Evolutionary conservation across 1,140 invertebrate species (phyloP), one percentile per base, ranked within the genome.

Genomic region (Solenopsis invicta): DNA sequence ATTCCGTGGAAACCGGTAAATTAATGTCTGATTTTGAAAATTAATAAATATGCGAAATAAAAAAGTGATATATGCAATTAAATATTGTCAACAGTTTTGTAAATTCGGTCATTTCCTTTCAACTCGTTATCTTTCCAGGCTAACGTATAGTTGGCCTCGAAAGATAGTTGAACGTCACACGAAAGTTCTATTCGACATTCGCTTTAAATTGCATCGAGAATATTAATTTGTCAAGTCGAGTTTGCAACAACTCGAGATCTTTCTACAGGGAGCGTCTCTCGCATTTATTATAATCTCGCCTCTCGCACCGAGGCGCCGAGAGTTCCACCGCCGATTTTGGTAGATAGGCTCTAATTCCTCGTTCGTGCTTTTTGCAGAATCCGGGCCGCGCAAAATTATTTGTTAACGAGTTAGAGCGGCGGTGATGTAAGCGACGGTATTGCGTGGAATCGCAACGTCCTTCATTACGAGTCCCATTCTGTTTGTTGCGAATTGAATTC

Each of bases 401-500:
- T 66, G 34, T 81, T 81, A 81, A 54, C 50, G 77, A 71, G 9
- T 54, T 45, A 13, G 48, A 81, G 21, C 34, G 34, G 71, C 71
- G 48, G 48, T 54, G 71, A 74, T 37, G 71, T 74, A 76, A 77
- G 48, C 75, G 74, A 21, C 74, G 34, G 74, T 21, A 29, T 24
- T 48, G 45, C 45, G 48, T 52, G 69, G n/a, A 69, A 69, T 69
- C 13, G n/a, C 62, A 6, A 54, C 16, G 62, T 69, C n/a, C 21
- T 81, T 81, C 50, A 41, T 80, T 80, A 67, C 21, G 48, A 54
- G 13, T 34, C 34, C 34, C n/a, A 41, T 81, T 81, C 54, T 71
- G 48, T 71, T 81, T 34, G 29, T 66, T 29, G 24, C 34, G 76
- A 78, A 34, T 66, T 66, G 76, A 78, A 78, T 66, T 78, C 76